phyloP scores from a whole-genome alignment of 1,140 invertebrate species.

The Chionoecetes opilio region DNA sequence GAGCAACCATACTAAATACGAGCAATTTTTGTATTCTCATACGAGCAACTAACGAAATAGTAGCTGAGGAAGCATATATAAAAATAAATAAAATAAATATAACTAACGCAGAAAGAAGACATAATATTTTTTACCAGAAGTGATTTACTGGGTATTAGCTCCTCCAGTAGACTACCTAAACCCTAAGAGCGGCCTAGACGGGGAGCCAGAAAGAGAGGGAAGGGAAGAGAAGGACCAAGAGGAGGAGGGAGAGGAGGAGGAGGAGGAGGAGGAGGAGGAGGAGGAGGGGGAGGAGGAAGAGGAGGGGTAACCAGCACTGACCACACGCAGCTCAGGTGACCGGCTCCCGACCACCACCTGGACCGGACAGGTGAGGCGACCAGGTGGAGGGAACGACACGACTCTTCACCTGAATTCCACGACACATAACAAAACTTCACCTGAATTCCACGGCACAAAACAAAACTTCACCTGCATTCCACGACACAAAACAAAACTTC shows the following conservation, averaged over 20 bases:
- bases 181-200: neutral
- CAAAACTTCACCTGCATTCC: no score
- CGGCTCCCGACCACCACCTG: neutral
- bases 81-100: no score
- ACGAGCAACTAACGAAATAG: no score
- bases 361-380: neutral
- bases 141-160: slow-evolving; percentile 30
- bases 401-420: slow-evolving; percentile 3
- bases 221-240: neutral
- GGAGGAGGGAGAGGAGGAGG: neutral
- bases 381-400: neutral
- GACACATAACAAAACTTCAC: neutral
- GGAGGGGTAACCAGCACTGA: neutral
- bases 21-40: no score
- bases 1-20: no score
- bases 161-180: neutral
- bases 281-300: neutral
- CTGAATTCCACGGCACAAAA: no score
- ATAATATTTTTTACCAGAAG: neutral
- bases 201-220: neutral
- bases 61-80: no score
- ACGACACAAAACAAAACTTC: no score
- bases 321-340: slow-evolving; percentile 14
- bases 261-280: neutral
- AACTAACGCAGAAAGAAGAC: neutral